Base-by-base conservation (phyloP, 23 tunicate species). In the Botrylloides violaceus region DNA sequence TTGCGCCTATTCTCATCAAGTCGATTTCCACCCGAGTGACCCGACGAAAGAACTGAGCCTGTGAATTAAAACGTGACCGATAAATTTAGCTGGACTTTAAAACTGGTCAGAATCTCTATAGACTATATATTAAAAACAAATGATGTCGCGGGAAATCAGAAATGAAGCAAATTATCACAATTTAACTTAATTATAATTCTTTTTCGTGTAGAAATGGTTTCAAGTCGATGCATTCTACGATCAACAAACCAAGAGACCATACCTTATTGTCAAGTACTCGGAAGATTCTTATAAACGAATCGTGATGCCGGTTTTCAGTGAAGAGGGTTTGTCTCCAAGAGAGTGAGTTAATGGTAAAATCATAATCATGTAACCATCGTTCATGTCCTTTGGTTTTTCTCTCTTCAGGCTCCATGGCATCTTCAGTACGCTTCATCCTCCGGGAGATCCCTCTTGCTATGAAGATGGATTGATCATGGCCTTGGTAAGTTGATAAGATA, bases 381-480 rank as follows among this genome's bases (percentile, higher is more conserved):
- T 15, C 53, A 43, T 9, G 53, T 15, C 15, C 15, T 15, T 7
- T 9, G 15, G 53, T 49, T 0, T 49, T 49, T 43, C 9, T 43
- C 15, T 43, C 15, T 43, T 15, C 53, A 43, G 53, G 53, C 53
- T 43, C 15, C 53, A 43, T 9, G 15, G 53, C 15, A 43, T 68
- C 29, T 68, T 68, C 58, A 27, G 37, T 6, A 24, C 29, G 0
- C 56, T 68, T 68, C 74, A 68, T 35, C 74, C 74, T 36, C 74
- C 74, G 1, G 74, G 74, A 1, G 74, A 68, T 68, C 74, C 74
- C 4, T 53, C 36, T 36, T 68, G n/a, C 0, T 68, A 68, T 68
- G 74, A 68, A 35, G 74, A 68, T 68, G 74, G 74, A 18, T 37
- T 68, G 57, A 68, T 68, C 4, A 39, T 68, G 29, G 57, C 74